A percentile compares a stretch with the other conserved stretches of the same genome.
These are phyloP conservation scores for Trichogramma pretiosum DNA, from an alignment of 1,140 invertebrate species.

Conservation along the genomic window DNA sequence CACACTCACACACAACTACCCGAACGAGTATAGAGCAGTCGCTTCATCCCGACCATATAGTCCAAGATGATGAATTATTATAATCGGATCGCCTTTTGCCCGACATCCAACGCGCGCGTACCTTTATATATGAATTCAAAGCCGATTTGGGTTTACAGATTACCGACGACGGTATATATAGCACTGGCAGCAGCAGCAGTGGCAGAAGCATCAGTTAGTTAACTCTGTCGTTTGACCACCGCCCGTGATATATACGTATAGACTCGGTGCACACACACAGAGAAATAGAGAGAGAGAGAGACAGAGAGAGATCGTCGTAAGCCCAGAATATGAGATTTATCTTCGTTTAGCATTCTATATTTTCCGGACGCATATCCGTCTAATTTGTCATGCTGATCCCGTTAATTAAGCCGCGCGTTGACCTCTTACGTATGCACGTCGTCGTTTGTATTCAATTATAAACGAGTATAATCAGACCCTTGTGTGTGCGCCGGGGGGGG, in stretches of 20 bases:
- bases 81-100: conserved; percentile 35
- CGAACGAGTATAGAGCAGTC: background rate
- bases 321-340: background rate
- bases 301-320: background rate
- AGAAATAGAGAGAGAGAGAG: background rate
- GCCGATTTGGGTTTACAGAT: conserved; percentile 24
- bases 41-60: too few relatives aligned
- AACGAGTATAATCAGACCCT: too few relatives aligned
- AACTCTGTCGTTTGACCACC: background rate
- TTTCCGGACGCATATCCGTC: too few relatives aligned
- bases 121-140: conserved; percentile 24
- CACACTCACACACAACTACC: background rate
- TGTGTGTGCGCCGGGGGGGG: too few relatives aligned
- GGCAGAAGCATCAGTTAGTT: background rate
- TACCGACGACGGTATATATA: background rate
- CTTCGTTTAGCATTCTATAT: too few relatives aligned
- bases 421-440: too few relatives aligned
- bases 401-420: too few relatives aligned
- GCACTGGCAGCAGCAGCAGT: background rate
- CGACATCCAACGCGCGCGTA: conserved; percentile 18
- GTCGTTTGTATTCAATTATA: too few relatives aligned
- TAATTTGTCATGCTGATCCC: too few relatives aligned
- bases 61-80: conserved; percentile 28
- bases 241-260: background rate
- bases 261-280: too few relatives aligned